Base-by-base conservation (phyloP, 1,140 invertebrate species). In the Copidosoma floridanum region DNA sequence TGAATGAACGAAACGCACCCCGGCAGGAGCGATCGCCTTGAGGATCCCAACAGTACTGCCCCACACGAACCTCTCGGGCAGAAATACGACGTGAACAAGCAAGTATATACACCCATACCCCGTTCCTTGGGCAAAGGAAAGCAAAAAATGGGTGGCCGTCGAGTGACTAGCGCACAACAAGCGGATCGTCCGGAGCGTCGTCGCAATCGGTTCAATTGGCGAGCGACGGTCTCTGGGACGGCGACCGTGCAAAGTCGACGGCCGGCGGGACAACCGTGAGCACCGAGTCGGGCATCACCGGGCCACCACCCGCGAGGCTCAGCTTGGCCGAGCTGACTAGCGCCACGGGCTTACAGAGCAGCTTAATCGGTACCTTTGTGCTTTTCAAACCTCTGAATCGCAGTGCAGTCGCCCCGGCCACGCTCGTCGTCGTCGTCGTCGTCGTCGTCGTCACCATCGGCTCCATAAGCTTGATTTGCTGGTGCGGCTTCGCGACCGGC, bases 191-290 rank as follows among this genome's bases (percentile, higher is more conserved):
- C 20, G 18, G 12, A 20, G 46, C 10, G 35, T 29, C 12, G 10
- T 27, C 16, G 43, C 23, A 6, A 44, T 68, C 71, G 61, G 71
- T 77, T 81, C 80, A 81, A 79, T 82, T 82, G 55, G 70, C 74
- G 60, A 77, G 59, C 61, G 74, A 74, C 66, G 77, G 78, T 48
- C 14, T 63, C 56, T 23, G 63, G 69, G 77, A 71, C 59, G 73
- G 68, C 61, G 76, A 70, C 65, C 77, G 76, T 58, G 79, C 75
- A 56, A 77, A 72, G 48, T 81, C 76, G 55, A 80, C 79, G 32
- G 75, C 74, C 48, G 79, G 11, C 1, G 71, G 29, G 72, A 75
- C 65, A 73, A 79, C 41, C 32, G 63, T 47, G 16, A 72, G 61
- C 40, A 71, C 65, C 35, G 64, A 57, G 44, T 66, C 65, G 12